A percentile compares a stretch with the other conserved stretches of the same genome.
phyloP scores from a whole-genome alignment of 2,888 invertebrate species.

The Amphiduros pacificus region DNA sequence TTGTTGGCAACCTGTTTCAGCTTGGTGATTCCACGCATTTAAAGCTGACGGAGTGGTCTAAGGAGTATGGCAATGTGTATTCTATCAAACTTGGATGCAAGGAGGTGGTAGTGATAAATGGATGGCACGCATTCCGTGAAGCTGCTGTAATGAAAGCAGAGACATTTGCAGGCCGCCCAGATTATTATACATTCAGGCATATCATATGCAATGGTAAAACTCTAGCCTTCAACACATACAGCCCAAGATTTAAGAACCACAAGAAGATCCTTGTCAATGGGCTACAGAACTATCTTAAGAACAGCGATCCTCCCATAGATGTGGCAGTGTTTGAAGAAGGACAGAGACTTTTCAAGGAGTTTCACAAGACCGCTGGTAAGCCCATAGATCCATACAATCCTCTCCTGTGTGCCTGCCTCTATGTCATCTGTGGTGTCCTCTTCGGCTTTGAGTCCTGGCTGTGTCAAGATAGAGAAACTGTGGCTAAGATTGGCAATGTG shows the following conservation, averaged over 20 bases:
- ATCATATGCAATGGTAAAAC: not conserved
- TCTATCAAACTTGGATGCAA: not conserved
- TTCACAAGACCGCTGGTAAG: not conserved
- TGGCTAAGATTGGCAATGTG: not conserved
- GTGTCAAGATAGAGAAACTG: not conserved
- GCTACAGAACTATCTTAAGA: not conserved
- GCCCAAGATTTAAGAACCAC: not conserved
- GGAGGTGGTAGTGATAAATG: not conserved
- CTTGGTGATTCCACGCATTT: not conserved
- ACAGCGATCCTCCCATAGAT: not conserved
- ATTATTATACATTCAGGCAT: not conserved
- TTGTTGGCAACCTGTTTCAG: not conserved
- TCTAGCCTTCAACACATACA: not conserved
- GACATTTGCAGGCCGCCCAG: not conserved
- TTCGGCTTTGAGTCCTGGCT: not conserved
- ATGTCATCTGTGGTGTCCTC: not conserved
- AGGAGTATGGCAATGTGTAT: constrained; percentile 1
- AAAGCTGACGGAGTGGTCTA: not conserved
- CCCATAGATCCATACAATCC: not conserved
- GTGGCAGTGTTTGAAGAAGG: not conserved
- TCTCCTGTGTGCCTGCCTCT: not conserved
- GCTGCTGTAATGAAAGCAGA: not conserved
- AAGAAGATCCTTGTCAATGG: constrained; percentile 1
- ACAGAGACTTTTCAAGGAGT: not conserved
- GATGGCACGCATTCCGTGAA: not conserved